Percentiles rank a stretch among this genome's conserved stretches.
phyloP scores from a whole-genome alignment of 2,888 invertebrate species.

The Erannis defoliaria region DNA sequence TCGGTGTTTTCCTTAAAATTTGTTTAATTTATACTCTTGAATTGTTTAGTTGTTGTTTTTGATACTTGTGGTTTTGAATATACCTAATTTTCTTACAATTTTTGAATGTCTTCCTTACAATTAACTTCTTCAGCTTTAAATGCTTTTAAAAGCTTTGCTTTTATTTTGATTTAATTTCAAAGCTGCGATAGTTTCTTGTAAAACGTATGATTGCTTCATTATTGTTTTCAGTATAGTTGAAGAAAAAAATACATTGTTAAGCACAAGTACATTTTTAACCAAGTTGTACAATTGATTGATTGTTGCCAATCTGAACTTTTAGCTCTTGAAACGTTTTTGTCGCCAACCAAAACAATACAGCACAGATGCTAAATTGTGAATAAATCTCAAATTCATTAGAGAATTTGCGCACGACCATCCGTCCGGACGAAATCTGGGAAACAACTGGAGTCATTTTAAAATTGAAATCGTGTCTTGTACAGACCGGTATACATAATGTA shows the following conservation, averaged over 20 bases:
- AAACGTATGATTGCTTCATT: background rate
- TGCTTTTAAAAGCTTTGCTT: background rate
- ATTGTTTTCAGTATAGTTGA: background rate
- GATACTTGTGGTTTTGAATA: slow-evolving; percentile 5
- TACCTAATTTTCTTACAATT: slow-evolving; percentile 14
- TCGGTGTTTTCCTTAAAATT: slow-evolving; percentile 36
- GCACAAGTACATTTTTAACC: too few species aligned
- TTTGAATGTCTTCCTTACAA: slow-evolving; percentile 4
- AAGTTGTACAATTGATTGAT: background rate
- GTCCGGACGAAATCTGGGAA: slow-evolving; percentile 56
- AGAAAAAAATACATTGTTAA: background rate
- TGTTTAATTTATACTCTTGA: slow-evolving; percentile 25
- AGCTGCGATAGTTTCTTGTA: background rate
- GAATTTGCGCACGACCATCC: slow-evolving; percentile 55
- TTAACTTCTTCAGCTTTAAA: background rate
- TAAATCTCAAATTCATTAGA: slow-evolving; percentile 51
- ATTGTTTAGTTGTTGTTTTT: slow-evolving; percentile 7
- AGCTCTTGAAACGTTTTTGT: slow-evolving; percentile 15
- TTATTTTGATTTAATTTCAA: too few species aligned
- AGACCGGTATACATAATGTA: slow-evolving; percentile 61
- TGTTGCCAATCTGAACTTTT: too few species aligned
- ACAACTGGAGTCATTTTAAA: slow-evolving; percentile 64
- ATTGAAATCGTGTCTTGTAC: slow-evolving; percentile 59
- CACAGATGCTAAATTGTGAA: slow-evolving; percentile 40
- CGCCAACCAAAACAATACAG: slow-evolving; percentile 36